Evolutionary conservation across 1,140 invertebrate species (phyloP), one percentile per base, ranked within the genome.

Genomic region (Hyphantria cunea): DNA sequence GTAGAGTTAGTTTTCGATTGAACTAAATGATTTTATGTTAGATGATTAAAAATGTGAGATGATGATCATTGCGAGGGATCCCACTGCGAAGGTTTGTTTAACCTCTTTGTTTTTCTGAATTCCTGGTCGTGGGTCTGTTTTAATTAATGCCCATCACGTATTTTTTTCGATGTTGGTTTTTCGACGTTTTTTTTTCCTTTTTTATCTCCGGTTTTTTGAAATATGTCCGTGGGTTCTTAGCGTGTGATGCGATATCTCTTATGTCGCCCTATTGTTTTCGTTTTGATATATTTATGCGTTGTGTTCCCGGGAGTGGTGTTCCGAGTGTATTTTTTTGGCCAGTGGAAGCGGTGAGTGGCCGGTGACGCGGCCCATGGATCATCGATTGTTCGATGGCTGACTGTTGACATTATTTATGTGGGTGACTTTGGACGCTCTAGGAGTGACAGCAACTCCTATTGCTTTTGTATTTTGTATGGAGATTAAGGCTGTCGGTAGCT

Each of bases 121-220:
- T 84, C 82, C 83, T 78, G 80, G 82, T 81, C 82, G 82, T 84
- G 87, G 83, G 84, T 88, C 83, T 85, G 76, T 88, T 90, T 90
- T 90, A 90, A 90, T 90, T 90, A 90, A 90, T 90, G 87, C 84
- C 85, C 84, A 84, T 89, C 87, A 90, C 87, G 87, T 87, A 85
- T 84, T 88, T 89, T 89, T 90, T 88, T 86, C 75, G 74, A 79
- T 80, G 82, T 80, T 84, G 68, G 74, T 82, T 85, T 69, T 66
- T 68, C 17, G 5, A 25, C 17, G 17, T 25, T 25, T 25, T 25
- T 58, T 67, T 66, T 67, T 51, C 13, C 66, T 71, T 68, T 64
- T 67, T 74, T 75, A 63, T 65, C 63, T 80, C 65, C 78, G 66
- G 48, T 74, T 86, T 87, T 88, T 90, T 90, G 87, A 90, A 85